A percentile compares a stretch with the other conserved stretches of the same genome.
phyloP scores from a whole-genome alignment of 2,888 invertebrate genomes.

The Villa cingulata region DNA sequence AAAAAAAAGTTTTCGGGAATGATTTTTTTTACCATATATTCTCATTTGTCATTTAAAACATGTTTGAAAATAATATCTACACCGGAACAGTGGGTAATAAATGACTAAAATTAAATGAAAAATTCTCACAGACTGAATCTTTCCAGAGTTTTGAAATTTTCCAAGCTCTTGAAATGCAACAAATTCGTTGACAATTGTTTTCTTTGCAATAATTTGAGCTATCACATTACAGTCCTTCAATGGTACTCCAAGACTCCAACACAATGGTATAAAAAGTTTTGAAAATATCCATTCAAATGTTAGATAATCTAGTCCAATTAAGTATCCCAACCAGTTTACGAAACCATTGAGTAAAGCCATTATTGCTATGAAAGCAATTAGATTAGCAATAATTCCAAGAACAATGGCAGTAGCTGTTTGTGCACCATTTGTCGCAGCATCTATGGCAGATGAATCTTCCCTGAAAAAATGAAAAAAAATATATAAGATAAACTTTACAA shows the following conservation, averaged over 20 bases:
- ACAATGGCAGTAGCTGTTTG: conserved; percentile 65
- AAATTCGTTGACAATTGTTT: conserved; percentile 86
- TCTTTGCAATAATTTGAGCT: conserved; percentile 73
- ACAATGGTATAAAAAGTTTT: conserved; percentile 80
- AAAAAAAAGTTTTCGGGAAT: not conserved
- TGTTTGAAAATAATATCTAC: no score
- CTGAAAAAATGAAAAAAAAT: no score
- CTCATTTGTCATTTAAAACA: no score
- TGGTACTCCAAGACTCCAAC: conserved; percentile 70
- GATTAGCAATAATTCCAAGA: conserved; percentile 76
- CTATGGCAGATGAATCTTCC: conserved; percentile 67
- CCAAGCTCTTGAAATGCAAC: conserved; percentile 73
- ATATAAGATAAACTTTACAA: not conserved
- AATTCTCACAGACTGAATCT: conserved; percentile 34
- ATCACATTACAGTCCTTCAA: conserved; percentile 55
- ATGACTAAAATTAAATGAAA: no score
- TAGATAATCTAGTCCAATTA: conserved; percentile 53
- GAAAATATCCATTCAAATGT: conserved; percentile 66
- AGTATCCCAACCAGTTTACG: conserved; percentile 63
- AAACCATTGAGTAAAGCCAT: conserved; percentile 72
- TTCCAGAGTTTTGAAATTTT: conserved; percentile 37
- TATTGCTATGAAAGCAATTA: conserved; percentile 83
- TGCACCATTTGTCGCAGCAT: conserved; percentile 86
- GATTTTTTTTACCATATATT: no score
- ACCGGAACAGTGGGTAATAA: no score